These are phyloP conservation scores for Crotophaga sulcirostris DNA, from an alignment of 2,113 vertebrate species.

Conservation along the genomic window DNA sequence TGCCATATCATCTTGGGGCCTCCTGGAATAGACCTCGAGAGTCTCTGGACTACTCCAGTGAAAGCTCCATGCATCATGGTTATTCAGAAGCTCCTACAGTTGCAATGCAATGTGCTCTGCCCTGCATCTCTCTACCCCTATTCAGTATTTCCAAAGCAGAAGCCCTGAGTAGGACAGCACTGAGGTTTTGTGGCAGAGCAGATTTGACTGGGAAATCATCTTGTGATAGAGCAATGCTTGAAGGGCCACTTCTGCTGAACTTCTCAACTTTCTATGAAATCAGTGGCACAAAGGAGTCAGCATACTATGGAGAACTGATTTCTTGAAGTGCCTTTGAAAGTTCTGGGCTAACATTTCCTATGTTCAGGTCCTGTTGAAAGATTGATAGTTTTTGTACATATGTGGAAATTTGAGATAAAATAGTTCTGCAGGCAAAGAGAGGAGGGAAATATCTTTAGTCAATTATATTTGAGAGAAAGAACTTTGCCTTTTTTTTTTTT, in stretches of 20 bases:
- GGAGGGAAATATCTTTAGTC: not conserved
- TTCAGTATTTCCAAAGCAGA: rapidly evolving
- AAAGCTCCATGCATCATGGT: not conserved
- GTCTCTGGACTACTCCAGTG: not conserved
- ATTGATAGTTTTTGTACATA: not conserved
- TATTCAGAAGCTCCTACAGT: not conserved
- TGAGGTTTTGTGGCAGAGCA: not conserved
- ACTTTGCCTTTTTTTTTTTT: not conserved
- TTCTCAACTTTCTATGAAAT: not conserved
- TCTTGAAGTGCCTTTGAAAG: not conserved
- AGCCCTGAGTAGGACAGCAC: not conserved
- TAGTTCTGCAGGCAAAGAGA: not conserved
- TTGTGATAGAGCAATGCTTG: not conserved
- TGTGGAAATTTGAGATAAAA: not conserved
- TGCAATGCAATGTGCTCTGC: not conserved
- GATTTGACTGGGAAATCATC: not conserved
- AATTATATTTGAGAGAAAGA: not conserved
- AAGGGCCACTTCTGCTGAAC: not conserved
- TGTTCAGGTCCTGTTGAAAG: not conserved
- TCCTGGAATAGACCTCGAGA: not conserved
- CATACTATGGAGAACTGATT: not conserved
- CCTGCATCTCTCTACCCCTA: rapidly evolving
- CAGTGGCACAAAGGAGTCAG: not conserved
- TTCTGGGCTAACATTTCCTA: not conserved
- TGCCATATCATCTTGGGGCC: not conserved